Conservation (phyloP, 2,797 vertebrate species). For the Anolis apletophallus region DNA sequence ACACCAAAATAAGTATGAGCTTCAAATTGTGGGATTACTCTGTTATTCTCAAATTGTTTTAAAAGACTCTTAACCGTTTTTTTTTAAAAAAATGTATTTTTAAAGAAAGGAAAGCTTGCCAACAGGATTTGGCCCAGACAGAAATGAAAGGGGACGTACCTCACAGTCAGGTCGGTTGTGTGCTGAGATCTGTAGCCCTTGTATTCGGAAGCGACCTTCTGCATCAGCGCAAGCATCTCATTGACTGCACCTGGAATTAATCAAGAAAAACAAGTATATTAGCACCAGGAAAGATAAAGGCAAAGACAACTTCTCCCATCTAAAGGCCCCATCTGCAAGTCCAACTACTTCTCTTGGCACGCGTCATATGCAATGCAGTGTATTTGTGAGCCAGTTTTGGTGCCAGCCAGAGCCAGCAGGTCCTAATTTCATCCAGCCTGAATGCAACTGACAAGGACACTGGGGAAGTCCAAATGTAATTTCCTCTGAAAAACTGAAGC, state of each 20-base stretch:
- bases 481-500: not conserved
- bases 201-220: constrained; percentile 60
- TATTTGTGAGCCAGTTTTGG: not conserved
- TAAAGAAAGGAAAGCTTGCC: not conserved
- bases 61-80: not conserved
- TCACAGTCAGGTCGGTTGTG: constrained; percentile 81
- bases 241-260: constrained; percentile 75
- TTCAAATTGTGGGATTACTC: not conserved
- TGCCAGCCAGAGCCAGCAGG: not conserved
- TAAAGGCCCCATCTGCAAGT: not conserved
- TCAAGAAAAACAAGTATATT: not conserved
- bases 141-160: constrained; percentile 68
- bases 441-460: not conserved
- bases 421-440: not conserved
- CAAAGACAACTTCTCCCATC: not conserved
- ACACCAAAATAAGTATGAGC: not conserved
- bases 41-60: not conserved
- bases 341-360: not conserved
- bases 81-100: not conserved
- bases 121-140: no score
- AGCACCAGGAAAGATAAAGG: not conserved
- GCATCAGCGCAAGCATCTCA: constrained; percentile 81
- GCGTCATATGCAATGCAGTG: not conserved
- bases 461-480: not conserved
- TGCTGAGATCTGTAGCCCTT: constrained; percentile 75